Evolutionary conservation across 2,797 vertebrate species (phyloP), one percentile per base, ranked within the genome.

Genomic region (Rhinophrynus dorsalis): DNA sequence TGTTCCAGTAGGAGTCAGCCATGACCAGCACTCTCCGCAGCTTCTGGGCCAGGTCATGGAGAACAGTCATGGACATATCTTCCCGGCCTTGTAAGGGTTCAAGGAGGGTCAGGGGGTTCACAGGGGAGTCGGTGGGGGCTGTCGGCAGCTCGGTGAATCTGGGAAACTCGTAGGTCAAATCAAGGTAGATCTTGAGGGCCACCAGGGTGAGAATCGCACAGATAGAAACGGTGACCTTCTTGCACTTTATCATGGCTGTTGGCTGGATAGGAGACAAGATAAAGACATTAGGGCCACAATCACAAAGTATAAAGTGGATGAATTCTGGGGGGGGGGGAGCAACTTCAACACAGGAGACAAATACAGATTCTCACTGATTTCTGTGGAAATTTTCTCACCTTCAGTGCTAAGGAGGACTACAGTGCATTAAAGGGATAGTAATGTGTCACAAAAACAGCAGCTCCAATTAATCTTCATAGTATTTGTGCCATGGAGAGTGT

Each of bases 1-100:
- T 82, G 74, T 94, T 96, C 94, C 94, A 96, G 76, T 89, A 94
- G 0, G 91, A 90, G 0, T 6, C 61, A 0, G 84, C 86, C 15
- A 79, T 73, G 0, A 86, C 82, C 33, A 92, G 64, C 2, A 15
- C 24, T 13, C 84, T 79, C 15, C 78, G 78, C 32, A 87, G 74
- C 2, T 73, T 77, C 5, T 42, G 57, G 0, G 77, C 75, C 42
- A 87, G 44, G 33, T 83, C 80, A 47, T 4, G 76, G 59, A 37
- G 82, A 37, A 40, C 68, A 10, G 24, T 5, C 45, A 45, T 26
- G 11, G 62, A 42, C 20, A 42, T 7, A 23, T 66, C 38, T 11
- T 59, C 27, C 3, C 44, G 45, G 6, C 12, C 54, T 21, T 30
- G 20, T 10, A 66, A 24, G 10, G 45, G 13, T 15, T 66, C 54